phyloP scores from a whole-genome alignment of 2,888 invertebrate species.

The Marronus borbonicus region DNA sequence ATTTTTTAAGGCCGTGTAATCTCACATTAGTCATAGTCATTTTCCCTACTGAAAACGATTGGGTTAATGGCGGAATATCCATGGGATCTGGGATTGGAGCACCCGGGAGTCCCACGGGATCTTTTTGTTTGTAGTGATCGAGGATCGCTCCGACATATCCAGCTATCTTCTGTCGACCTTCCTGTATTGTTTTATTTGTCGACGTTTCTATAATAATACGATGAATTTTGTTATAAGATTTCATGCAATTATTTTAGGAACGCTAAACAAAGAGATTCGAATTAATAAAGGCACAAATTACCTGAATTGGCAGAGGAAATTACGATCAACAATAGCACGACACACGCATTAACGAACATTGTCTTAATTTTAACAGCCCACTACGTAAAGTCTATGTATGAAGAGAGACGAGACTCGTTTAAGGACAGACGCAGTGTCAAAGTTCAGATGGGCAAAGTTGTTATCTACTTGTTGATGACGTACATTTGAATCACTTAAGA shows the following conservation, averaged over 20 bases:
- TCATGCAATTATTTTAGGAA: no score
- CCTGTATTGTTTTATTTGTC: conserved; percentile 39
- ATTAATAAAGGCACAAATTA: background rate
- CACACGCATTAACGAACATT: background rate
- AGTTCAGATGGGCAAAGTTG: conserved; percentile 1
- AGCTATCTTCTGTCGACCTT: conserved; percentile 79
- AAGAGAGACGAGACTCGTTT: background rate
- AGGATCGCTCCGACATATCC: conserved; percentile 80
- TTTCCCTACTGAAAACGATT: conserved; percentile 79
- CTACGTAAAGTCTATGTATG: background rate
- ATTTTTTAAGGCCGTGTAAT: conserved; percentile 84
- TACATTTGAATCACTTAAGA: conserved; percentile 16
- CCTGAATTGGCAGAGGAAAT: background rate
- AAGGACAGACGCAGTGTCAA: conserved; percentile 15
- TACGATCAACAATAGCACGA: background rate
- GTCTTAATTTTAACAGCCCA: background rate
- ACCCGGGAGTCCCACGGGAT: conserved; percentile 87
- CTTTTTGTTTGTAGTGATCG: conserved; percentile 85
- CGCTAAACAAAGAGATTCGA: background rate
- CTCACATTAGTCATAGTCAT: conserved; percentile 81
- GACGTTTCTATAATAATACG: conserved; percentile 2
- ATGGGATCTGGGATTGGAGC: conserved; percentile 87
- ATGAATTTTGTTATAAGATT: no score
- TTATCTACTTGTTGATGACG: conserved; percentile 28
- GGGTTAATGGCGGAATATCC: conserved; percentile 82